These are phyloP conservation scores for Ailurus styani DNA, from an alignment of 2,113 vertebrate species.

Conservation along the genomic window DNA sequence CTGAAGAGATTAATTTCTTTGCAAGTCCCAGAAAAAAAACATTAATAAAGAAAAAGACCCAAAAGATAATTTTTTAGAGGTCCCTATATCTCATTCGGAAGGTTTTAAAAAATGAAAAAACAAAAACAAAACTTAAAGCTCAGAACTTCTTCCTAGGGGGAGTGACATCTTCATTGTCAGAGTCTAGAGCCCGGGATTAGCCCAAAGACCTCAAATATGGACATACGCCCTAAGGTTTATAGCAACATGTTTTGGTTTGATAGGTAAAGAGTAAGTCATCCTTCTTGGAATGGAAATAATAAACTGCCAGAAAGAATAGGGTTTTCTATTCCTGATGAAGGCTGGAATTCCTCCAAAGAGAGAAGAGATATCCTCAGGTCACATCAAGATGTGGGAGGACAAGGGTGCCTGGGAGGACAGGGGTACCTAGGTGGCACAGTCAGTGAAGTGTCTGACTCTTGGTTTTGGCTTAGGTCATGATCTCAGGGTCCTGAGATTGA, in stretches of 20 bases:
- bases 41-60: neutral
- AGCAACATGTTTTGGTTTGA: neutral
- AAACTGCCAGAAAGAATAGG: neutral
- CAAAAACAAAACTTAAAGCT: neutral
- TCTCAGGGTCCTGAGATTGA: no score
- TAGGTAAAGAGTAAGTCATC: neutral
- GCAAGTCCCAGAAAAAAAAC: slow-evolving; percentile 13
- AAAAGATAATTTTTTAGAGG: slow-evolving; percentile 7
- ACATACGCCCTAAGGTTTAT: neutral
- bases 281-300: neutral
- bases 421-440: no score
- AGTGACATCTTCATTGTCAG: neutral
- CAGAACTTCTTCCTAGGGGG: neutral
- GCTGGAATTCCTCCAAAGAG: neutral
- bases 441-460: no score
- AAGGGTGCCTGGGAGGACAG: neutral
- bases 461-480: no score
- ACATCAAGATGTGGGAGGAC: neutral
- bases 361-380: neutral
- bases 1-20: slow-evolving; percentile 28
- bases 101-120: neutral
- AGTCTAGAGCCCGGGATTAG: neutral
- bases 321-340: neutral
- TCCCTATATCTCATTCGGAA: neutral
- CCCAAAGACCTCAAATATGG: neutral